These are phyloP conservation scores for Platichthys flesus DNA, from an alignment of 2,113 vertebrate species.

Conservation along the genomic window DNA sequence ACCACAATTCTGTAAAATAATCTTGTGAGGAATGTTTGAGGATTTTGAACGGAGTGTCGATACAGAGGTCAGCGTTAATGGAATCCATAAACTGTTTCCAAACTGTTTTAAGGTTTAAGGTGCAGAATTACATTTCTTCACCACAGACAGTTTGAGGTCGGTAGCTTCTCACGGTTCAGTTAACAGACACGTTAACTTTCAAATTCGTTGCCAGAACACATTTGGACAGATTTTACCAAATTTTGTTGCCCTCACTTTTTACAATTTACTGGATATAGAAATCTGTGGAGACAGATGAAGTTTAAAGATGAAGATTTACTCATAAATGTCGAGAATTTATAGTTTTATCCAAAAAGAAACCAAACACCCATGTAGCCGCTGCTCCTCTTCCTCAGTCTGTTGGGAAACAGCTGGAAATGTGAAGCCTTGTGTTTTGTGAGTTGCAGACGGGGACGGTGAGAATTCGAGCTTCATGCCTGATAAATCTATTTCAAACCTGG, in stretches of 20 bases:
- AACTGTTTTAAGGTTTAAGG: constrained; percentile 14
- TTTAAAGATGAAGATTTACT: too few species aligned
- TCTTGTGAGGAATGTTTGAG: too few species aligned
- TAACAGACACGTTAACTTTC: constrained; percentile 9
- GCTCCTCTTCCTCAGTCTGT: not conserved
- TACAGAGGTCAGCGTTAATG: too few species aligned
- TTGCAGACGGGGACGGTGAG: constrained; percentile 7
- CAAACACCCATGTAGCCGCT: too few species aligned
- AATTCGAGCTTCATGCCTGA: constrained; percentile 31
- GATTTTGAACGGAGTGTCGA: too few species aligned
- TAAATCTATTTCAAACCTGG: constrained; percentile 40
- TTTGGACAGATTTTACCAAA: not conserved
- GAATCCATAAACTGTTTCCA: too few species aligned
- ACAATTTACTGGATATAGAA: too few species aligned
- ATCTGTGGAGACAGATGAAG: too few species aligned
- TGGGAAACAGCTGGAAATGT: constrained; percentile 4
- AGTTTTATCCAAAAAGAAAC: too few species aligned
- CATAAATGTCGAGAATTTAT: too few species aligned
- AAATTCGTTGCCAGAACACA: not conserved
- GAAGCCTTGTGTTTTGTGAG: not conserved
- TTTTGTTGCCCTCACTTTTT: too few species aligned
- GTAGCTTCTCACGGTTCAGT: constrained; percentile 19
- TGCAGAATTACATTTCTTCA: constrained; percentile 37
- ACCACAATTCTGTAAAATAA: too few species aligned
- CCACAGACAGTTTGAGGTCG: constrained; percentile 19